Evolutionary conservation across 1,140 invertebrate genomes (phyloP), one percentile per base, ranked within the genome.

Genomic region (Leptestheria dahalacensis): DNA sequence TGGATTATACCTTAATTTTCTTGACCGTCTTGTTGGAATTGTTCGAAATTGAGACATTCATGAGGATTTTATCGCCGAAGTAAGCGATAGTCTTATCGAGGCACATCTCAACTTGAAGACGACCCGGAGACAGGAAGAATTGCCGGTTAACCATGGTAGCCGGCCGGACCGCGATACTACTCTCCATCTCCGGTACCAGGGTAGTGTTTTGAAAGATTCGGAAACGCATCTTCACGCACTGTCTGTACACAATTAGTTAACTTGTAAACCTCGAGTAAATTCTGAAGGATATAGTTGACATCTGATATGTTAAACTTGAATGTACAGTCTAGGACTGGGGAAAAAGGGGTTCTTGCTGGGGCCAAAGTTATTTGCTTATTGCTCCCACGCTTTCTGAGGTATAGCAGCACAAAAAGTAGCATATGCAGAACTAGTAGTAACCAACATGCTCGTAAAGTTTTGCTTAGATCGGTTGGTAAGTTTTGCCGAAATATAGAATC

Each of bases 1-100:
- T n/a, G n/a, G n/a, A n/a, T n/a, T 24, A n/a, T 56, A 60, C 59
- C 26, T 62, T 62, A 48, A 62, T 62, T 33, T 57, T 57, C 15
- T 50, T 46, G 29, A 62, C 54, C 3, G 61, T 62, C 47, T 57
- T 49, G 26, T 59, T 62, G 47, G 57, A 57, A 20, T 28, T 62
- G 54, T 62, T 62, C 9, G 54, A 48, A 26, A 62, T 62, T 11
- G 18, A n/a, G 6, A 62, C 56, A 55, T 49, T 61, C 54, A 62
- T 58, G 3, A 57, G 18, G n/a, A 62, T 21, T 33, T 57, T 62
- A 25, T 62, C 61, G 4, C 61, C 61, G 28, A 48, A 62, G 3
- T 49, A 54, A 9, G 50, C 25, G 11, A 48, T 55, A 1, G 61
- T 46, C 48, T 49, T 46, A 26, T 62, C 61, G n/a, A 62, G 50